Base-by-base conservation (phyloP, 92 coral and sea anemone genomes). In the Epizoanthus scotinus region DNA sequence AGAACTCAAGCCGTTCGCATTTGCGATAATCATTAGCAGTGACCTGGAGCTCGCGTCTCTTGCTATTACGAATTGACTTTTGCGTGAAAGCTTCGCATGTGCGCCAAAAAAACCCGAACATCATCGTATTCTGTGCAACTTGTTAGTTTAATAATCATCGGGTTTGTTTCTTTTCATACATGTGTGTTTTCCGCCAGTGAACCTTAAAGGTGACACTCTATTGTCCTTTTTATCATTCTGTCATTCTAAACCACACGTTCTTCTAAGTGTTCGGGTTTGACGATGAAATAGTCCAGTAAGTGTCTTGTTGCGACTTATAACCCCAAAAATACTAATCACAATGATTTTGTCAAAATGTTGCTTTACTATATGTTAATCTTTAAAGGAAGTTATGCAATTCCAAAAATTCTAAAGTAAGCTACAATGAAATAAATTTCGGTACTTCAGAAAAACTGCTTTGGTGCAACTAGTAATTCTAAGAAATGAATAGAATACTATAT, bases 151-250 rank as follows among this genome's bases (percentile, higher is more conserved):
- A 49, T 34, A 27, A 54, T 73, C 38, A 25, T 55, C 6, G 40
- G 7, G 68, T n/a, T 57, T 57, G 67, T 58, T 75, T n/a, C 70
- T 38, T 38, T 75, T 75, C 24, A 75, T 21, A 28, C 47, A 58
- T 75, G 67, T 75, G 50, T 58, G 50, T 31, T 29, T 26, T 12
- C 2, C 20, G 12, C 81, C 15, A 75, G 38, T 56, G 59, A 36
- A 13, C 38, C 55, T 75, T 58, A 13, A 12, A 75, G 59, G 18
- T 40, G 68, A 38, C 81, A 75, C 56, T 15, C 50, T 7, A 75
- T 75, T 75, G 81, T 75, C 5, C 81, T 55, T 75, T 75, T 59
- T 13, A 59, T 44, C 15, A 38, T 57, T 21, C 31, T 44, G 19
- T 14, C 21, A 40, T 60, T 24, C 22, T 14, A 38, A 20, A 6